Base-by-base conservation (phyloP, 2,888 invertebrate species). In the Ochropleura leucogaster region DNA sequence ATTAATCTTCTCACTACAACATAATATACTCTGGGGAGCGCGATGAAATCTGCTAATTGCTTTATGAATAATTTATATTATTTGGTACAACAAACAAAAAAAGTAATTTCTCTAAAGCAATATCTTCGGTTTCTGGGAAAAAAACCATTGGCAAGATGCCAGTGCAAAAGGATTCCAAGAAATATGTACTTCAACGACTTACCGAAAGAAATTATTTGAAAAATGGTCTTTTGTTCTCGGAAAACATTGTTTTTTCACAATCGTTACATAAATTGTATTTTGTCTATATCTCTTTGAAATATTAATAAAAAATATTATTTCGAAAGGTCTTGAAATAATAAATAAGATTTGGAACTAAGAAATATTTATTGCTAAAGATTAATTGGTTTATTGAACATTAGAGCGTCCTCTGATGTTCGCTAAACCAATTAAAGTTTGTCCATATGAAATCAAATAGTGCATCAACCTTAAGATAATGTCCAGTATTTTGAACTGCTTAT, bases 111-210 rank as follows among this genome's bases (percentile, higher is more conserved):
- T 65, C 14, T 55, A 49, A 30, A 51, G 55, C 16, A 68, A 71
- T 68, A 76, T 68, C 42, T 70, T 60, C 30, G 47, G 20, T 70
- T 80, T 67, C 68, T 51, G n/a, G n/a, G 44, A 77, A 80, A 79
- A 72, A 79, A 72, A 20, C 14, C 8, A 59, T 81, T 83, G 73
- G 74, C 71, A 3, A 67, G 10, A 10, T 42, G 71, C 85, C 83
- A 83, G 64, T 18, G 49, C 60, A 42, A 74, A 30, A 78, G 53
- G 70, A 81, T 78, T 85, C 75, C 68, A 59, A 72, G 72, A 77
- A 77, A 83, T 74, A 76, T 73, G 72, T 68, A 80, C 72, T 77
- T 77, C 53, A 77, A 72, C 53, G 49, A 74, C 55, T 76, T 73
- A 63, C 53, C 55, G 55, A 76, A 64, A 51, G 53, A 80, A 73